A percentile compares a stretch with the other conserved stretches of the same genome.
phyloP scores from a whole-genome alignment of 53 echinoderm and acorn worm genomes.

The Paracentrotus lividus region DNA sequence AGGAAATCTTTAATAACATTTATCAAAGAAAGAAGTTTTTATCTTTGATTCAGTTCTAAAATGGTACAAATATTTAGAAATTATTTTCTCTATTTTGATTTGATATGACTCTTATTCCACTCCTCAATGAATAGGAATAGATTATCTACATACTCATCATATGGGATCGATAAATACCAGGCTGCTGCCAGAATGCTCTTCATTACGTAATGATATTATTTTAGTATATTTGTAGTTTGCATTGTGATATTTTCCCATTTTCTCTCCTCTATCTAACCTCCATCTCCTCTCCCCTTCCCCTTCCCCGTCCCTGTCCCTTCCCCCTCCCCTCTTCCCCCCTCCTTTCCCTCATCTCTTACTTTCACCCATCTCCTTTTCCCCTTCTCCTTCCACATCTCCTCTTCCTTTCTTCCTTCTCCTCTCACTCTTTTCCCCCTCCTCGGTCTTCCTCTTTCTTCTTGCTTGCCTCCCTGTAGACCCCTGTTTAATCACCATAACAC shows the following conservation, averaged over 20 bases:
- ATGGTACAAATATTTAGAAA: not conserved
- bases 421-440: not conserved
- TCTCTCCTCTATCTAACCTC: not conserved
- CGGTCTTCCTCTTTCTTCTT: too few relatives aligned
- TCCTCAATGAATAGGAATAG: conserved; percentile 30
- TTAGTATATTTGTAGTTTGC: not conserved
- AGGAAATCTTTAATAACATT: too few relatives aligned
- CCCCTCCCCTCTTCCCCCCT: not conserved
- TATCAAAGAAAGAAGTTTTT: too few relatives aligned
- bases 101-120: not conserved
- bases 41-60: too few relatives aligned
- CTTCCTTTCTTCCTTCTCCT: not conserved
- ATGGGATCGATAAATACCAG: not conserved
- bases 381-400: not conserved
- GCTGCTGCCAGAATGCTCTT: not conserved
- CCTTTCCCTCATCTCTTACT: not conserved
- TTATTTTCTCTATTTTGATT: not conserved
- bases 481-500: not conserved
- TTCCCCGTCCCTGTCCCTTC: not conserved
- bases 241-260: not conserved
- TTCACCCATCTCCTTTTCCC: not conserved
- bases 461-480: not conserved
- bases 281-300: not conserved
- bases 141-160: conserved; percentile 19
- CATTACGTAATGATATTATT: not conserved